phyloP scores from a whole-genome alignment of 2,113 vertebrate genomes.

The Prionailurus viverrinus region DNA sequence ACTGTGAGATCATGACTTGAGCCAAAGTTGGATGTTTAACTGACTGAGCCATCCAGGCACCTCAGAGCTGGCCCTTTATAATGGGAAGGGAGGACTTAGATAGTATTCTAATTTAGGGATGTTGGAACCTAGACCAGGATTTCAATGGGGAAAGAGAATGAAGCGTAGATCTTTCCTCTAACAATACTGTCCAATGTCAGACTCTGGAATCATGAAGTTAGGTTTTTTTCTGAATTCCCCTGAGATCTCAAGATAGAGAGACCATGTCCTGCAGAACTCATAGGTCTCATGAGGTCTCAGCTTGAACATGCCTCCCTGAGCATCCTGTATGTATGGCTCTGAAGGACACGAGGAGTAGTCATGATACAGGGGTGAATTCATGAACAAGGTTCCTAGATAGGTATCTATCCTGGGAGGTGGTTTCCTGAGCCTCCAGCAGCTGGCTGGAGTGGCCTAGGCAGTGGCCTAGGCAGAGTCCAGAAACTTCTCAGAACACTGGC shows the following conservation, averaged over 20 bases:
- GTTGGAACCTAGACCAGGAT: neutral
- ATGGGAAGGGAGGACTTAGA: neutral
- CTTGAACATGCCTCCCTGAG: neutral
- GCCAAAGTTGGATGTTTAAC: too few species aligned
- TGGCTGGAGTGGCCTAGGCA: neutral
- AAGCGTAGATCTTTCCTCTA: neutral
- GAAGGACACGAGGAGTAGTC: neutral
- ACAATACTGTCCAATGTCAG: neutral
- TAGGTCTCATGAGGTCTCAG: neutral
- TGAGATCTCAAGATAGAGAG: neutral
- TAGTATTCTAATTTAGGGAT: neutral
- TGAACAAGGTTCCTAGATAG: neutral
- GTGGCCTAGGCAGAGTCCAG: neutral
- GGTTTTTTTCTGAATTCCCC: neutral
- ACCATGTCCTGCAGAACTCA: rapidly evolving
- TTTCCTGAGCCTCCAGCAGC: neutral
- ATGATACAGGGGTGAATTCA: neutral
- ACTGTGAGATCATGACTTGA: too few species aligned
- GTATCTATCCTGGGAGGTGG: too few species aligned
- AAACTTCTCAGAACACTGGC: neutral
- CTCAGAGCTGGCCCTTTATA: neutral
- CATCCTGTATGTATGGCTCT: neutral
- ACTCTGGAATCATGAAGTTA: neutral
- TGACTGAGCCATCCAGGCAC: too few species aligned
- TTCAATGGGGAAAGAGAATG: neutral